Conservation (phyloP, 2,113 vertebrate genomes). For the Pygoscelis antarcticus region DNA sequence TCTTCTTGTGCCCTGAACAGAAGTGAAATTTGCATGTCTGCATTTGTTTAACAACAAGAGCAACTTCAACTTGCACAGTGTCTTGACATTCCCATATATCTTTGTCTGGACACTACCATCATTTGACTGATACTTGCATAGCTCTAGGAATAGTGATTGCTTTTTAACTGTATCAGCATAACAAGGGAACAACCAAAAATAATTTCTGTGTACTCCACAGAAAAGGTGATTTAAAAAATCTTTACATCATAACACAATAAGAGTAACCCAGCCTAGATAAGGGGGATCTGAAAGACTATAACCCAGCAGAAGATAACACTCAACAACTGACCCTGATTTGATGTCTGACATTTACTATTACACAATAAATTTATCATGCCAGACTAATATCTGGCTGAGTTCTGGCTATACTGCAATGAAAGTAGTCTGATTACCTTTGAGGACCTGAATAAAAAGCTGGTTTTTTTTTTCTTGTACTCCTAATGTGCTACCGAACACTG, state of each 20-base stretch:
- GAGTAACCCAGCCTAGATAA: not conserved
- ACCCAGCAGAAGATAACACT: not conserved
- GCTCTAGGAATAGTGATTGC: not conserved
- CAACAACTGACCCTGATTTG: not conserved
- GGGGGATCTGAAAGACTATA: not conserved
- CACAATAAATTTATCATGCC: not conserved
- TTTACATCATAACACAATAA: not conserved
- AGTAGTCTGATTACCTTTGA: not conserved
- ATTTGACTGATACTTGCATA: not conserved
- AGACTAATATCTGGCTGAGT: not conserved
- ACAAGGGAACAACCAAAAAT: not conserved
- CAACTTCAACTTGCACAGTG: not conserved
- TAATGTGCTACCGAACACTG: not conserved
- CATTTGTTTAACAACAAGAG: constrained; percentile 21
- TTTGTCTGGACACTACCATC: not conserved
- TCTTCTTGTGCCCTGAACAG: not conserved
- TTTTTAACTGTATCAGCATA: not conserved
- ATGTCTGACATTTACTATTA: not conserved
- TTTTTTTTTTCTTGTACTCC: not conserved
- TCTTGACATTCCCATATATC: not conserved
- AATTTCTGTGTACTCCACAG: not conserved
- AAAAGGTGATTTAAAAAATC: not conserved
- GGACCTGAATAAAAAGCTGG: not conserved
- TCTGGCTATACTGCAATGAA: not conserved
- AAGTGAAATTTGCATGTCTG: not conserved